Conservation (phyloP, 2,797 vertebrate genomes). For the Chiloscyllium punctatum region DNA sequence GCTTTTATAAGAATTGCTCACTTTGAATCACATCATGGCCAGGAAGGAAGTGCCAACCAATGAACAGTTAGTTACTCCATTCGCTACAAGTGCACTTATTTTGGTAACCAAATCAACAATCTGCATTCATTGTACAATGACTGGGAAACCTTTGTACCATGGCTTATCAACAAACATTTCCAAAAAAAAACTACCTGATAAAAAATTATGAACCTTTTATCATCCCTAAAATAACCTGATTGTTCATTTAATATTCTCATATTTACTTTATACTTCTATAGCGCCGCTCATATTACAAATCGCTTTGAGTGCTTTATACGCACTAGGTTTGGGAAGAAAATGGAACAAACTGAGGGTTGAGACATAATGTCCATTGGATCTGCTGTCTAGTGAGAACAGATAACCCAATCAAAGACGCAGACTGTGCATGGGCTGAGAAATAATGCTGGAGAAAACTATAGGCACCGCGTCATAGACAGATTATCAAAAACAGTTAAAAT, state of each 20-base stretch:
- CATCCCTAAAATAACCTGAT: not conserved
- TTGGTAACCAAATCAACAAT: conserved; percentile 17
- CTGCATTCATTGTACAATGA: not conserved
- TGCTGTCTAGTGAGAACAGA: not conserved
- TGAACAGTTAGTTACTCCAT: not conserved
- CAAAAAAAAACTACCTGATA: not conserved
- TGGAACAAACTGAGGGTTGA: not conserved
- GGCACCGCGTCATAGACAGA: not conserved
- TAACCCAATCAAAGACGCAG: not conserved
- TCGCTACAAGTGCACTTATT: not conserved
- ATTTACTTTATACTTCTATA: not conserved
- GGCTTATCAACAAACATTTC: not conserved
- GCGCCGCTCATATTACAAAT: not conserved
- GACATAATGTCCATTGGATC: not conserved
- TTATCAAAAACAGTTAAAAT: not conserved
- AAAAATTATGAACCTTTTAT: not conserved
- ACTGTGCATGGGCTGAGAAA: not conserved
- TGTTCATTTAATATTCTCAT: not conserved
- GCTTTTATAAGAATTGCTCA: not conserved
- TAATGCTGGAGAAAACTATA: not conserved
- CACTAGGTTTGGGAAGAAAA: not conserved
- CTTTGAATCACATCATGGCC: not conserved
- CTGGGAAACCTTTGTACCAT: not conserved
- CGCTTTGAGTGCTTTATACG: not conserved
- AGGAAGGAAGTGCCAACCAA: not conserved